Percentiles rank a stretch among this genome's conserved stretches.
Conservation (phyloP, 2,797 vertebrate species). For the Muscicapa striata region DNA sequence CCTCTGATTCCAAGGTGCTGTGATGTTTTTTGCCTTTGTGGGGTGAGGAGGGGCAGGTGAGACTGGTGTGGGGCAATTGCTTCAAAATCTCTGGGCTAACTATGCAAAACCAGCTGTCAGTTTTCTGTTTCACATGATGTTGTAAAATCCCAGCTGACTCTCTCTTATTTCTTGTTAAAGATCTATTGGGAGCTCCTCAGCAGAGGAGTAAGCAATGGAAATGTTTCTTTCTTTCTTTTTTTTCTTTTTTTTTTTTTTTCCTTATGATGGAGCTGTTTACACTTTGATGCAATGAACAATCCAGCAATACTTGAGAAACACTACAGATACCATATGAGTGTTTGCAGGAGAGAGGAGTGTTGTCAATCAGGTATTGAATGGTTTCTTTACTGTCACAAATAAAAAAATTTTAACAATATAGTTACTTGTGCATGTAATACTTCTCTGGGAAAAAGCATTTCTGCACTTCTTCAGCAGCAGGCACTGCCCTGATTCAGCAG, state of each 20-base stretch:
- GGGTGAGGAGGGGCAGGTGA: not conserved
- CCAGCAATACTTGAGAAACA: slow-evolving; percentile 69
- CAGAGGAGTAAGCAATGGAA: slow-evolving; percentile 26
- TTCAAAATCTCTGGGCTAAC: slow-evolving; percentile 36
- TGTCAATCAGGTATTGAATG: slow-evolving; percentile 68
- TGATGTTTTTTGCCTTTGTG: slow-evolving; percentile 47
- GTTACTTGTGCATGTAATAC: slow-evolving; percentile 57
- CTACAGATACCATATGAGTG: slow-evolving; percentile 48
- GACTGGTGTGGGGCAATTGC: not conserved
- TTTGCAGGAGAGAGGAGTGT: slow-evolving; percentile 62
- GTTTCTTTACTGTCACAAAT: slow-evolving; percentile 79
- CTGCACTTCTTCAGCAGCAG: not conserved
- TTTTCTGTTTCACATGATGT: slow-evolving; percentile 45
- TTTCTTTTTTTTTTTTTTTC: not conserved
- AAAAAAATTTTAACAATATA: slow-evolving; percentile 73
- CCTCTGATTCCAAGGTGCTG: slow-evolving; percentile 78
- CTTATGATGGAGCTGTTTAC: slow-evolving; percentile 62
- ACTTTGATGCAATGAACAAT: slow-evolving; percentile 69
- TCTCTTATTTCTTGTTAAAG: slow-evolving; percentile 16
- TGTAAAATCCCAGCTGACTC: slow-evolving; percentile 54
- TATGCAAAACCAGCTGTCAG: slow-evolving; percentile 57
- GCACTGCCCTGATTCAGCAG: not conserved
- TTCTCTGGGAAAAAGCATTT: slow-evolving; percentile 31
- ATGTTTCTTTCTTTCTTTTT: slow-evolving; percentile 29
- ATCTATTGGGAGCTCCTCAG: slow-evolving; percentile 43